A percentile compares a stretch with the other conserved stretches of the same genome.
Evolutionary conservation across 2,888 invertebrate species (phyloP).

Genomic region (Caenorhabditis wallacei): DNA sequence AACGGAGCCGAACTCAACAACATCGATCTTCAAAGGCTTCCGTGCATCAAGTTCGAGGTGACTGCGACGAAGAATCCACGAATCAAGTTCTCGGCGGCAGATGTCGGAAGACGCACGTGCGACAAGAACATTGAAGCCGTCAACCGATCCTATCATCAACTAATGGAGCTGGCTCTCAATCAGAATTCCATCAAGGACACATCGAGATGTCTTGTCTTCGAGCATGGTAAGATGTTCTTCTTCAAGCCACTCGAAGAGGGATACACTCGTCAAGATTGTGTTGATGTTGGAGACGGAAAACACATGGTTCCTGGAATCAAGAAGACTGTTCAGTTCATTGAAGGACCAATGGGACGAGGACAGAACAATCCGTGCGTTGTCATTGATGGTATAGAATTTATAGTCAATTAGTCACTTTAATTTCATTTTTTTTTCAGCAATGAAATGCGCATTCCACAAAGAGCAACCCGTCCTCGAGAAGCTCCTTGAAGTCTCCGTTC

Average conservation of each 20-base stretch:
- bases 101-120: constrained; percentile 25
- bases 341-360: constrained; percentile 64
- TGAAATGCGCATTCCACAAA: constrained; percentile 72
- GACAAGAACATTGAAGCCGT: constrained; percentile 38
- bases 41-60: constrained; percentile 40
- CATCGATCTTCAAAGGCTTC: constrained; percentile 13
- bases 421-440: constrained; percentile 44
- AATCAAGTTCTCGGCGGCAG: constrained; percentile 14
- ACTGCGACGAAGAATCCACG: constrained; percentile 26
- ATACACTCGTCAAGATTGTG: constrained; percentile 45
- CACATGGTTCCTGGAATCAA: constrained; percentile 61
- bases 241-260: constrained; percentile 46
- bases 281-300: constrained; percentile 68
- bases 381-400: constrained; percentile 67
- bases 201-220: constrained; percentile 51
- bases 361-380: constrained; percentile 61
- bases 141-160: constrained; percentile 35
- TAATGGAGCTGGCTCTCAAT: constrained; percentile 60
- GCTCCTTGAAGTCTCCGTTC: constrained; percentile 2
- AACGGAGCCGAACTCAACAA: constrained; percentile 15
- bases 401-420: not conserved
- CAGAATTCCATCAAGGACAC: constrained; percentile 57
- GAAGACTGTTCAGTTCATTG: constrained; percentile 65
- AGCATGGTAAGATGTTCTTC: constrained; percentile 67
- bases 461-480: constrained; percentile 55